Conservation (phyloP, 2,797 vertebrate species). For the Tadarida brasiliensis region DNA sequence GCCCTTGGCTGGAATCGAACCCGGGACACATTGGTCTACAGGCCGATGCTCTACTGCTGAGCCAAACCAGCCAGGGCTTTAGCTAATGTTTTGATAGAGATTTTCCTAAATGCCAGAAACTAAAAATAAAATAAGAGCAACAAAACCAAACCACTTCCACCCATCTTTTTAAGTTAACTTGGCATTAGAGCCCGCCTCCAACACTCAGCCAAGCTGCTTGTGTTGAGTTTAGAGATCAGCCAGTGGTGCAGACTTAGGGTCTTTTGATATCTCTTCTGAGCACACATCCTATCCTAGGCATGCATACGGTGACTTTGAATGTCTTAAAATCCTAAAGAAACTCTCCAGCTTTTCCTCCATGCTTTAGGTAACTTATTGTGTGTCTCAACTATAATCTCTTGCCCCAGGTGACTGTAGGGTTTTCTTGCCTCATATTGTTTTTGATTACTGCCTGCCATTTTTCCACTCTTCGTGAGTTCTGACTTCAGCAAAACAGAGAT, state of each 20-base stretch:
- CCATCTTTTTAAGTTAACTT: too few species aligned
- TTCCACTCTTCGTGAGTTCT: neutral
- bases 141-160: too few species aligned
- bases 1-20: too few species aligned
- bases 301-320: neutral
- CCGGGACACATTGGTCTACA: too few species aligned
- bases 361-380: neutral
- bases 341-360: neutral
- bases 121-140: too few species aligned
- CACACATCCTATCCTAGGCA: neutral
- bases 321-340: neutral
- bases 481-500: neutral
- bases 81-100: neutral
- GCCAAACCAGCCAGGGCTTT: too few species aligned
- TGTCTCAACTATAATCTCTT: neutral
- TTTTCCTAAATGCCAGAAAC: neutral
- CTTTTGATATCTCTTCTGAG: neutral
- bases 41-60: too few species aligned
- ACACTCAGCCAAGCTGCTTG: neutral
- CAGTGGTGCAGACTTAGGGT: neutral
- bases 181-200: too few species aligned
- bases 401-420: neutral
- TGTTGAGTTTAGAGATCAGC: too few species aligned
- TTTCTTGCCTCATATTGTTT: accelerated
- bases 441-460: neutral